phyloP scores from a whole-genome alignment of 2,113 vertebrate species.

The Megaleporinus macrocephalus region DNA sequence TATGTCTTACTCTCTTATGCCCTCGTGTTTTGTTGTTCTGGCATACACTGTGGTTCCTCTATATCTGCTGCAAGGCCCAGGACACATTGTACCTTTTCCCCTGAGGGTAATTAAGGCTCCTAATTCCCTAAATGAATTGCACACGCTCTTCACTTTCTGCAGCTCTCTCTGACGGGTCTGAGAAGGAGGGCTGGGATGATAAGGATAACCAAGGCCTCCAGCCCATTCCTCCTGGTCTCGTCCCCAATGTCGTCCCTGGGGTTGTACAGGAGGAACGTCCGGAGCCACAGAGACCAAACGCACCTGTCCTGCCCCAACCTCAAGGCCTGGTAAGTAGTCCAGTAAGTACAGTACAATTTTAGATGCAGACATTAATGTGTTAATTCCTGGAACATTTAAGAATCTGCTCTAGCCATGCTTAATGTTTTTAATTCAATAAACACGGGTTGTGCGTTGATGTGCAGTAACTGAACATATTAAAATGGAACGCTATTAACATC shows the following conservation, averaged over 20 bases:
- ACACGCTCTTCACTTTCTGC: not conserved
- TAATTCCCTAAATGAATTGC: not conserved
- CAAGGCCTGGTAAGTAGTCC: conserved; percentile 64
- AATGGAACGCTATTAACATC: too few relatives aligned
- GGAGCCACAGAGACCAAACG: conserved; percentile 59
- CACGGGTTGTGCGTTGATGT: too few relatives aligned
- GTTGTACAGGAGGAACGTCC: conserved; percentile 23
- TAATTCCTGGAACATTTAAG: not conserved
- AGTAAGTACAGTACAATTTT: too few relatives aligned
- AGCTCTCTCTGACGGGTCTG: conserved; percentile 68
- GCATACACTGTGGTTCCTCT: not conserved
- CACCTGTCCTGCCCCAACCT: conserved; percentile 64
- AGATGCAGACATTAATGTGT: too few relatives aligned
- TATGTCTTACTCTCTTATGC: not conserved
- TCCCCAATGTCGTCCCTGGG: conserved; percentile 64
- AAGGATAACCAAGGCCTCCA: conserved; percentile 71
- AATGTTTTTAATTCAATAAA: too few relatives aligned
- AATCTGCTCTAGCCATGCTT: too few relatives aligned
- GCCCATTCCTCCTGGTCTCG: conserved; percentile 74
- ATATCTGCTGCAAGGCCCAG: not conserved
- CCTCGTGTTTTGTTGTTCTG: not conserved
- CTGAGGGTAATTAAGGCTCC: not conserved
- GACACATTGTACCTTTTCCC: not conserved
- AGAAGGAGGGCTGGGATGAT: conserved; percentile 71
- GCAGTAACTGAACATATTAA: too few relatives aligned